Evolutionary conservation across 2,888 invertebrate species (phyloP), one percentile per base, ranked within the genome.

Genomic region (Amphipyra tragopoginis): DNA sequence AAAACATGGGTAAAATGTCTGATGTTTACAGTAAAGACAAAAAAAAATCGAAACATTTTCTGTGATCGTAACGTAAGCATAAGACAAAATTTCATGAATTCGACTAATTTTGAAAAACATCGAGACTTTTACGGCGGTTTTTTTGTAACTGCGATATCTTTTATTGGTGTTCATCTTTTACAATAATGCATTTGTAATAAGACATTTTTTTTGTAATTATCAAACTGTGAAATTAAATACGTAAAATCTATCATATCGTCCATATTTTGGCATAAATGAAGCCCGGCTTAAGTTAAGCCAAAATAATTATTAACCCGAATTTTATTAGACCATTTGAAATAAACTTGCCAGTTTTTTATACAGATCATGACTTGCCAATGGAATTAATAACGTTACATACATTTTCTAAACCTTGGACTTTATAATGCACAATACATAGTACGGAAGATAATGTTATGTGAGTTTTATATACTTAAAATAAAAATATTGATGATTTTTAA

Each of bases 21-120:
- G n/a, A 55, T 34, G 39, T 66, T 48, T 57, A 59, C 42, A 52
- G 9, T 36, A 45, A 60, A 61, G 50, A 50, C 48, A 62, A 33
- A 21, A 61, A 65, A 56, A 51, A 61, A 66, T 58, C 52, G 42
- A 58, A 69, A 65, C 53, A 34, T 62, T 70, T 77, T 66, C 75
- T 79, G 80, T 79, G 77, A 79, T 79, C 60, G 11, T 77, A 70
- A 59, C 3, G 51, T 77, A 77, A 72, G 74, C 3, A 49, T 77
- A 77, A 72, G 74, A 66, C 63, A 74, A 65, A 71, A 74, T 54
- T 68, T n/a, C 56, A 59, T 50, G 26, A 49, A 65, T 67, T 75
- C 43, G 51, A 55, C 36, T 64, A 39, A 65, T 58, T 74, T 75
- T 58, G 58, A 53, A 44, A 67, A 10, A 67, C 79, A 78, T 78